phyloP scores from a whole-genome alignment of 2,113 vertebrate species.

The Furnarius figulus region DNA sequence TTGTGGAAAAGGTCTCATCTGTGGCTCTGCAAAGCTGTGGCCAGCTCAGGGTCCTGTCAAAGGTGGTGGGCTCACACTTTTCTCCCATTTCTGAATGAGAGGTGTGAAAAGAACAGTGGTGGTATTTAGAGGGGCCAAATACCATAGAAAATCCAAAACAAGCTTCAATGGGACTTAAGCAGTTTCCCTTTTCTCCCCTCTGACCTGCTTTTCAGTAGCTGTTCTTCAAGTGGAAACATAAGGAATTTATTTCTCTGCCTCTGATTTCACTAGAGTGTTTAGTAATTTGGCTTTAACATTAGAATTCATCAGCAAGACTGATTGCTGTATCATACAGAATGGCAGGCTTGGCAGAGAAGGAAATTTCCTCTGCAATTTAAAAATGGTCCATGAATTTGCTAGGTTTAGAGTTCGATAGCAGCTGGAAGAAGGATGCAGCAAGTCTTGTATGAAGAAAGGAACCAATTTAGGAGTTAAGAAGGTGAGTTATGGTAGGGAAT shows the following conservation, averaged over 20 bases:
- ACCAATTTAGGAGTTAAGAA: not conserved
- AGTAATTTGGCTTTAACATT: conserved; percentile 52
- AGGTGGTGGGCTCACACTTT: not conserved
- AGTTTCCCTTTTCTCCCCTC: not conserved
- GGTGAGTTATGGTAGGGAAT: not conserved
- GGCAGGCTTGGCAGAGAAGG: conserved; percentile 21
- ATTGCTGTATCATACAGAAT: conserved; percentile 13
- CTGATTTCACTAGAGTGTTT: not conserved
- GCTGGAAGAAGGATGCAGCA: not conserved
- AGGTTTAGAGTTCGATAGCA: not conserved
- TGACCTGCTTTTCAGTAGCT: not conserved
- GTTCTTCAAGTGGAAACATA: not conserved
- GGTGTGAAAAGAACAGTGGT: not conserved
- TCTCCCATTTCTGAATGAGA: not conserved
- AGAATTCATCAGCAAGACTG: conserved; percentile 44
- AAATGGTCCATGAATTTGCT: not conserved
- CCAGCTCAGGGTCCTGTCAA: not conserved
- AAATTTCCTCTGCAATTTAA: conserved; percentile 32
- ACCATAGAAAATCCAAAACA: not conserved
- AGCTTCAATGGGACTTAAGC: not conserved
- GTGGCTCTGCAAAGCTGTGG: not conserved
- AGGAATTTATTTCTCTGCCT: not conserved
- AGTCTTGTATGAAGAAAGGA: conserved; percentile 15
- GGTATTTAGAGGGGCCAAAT: not conserved
- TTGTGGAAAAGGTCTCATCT: not conserved